Base-by-base conservation (phyloP, 2,113 vertebrate species). In the Condylura cristata region DNA sequence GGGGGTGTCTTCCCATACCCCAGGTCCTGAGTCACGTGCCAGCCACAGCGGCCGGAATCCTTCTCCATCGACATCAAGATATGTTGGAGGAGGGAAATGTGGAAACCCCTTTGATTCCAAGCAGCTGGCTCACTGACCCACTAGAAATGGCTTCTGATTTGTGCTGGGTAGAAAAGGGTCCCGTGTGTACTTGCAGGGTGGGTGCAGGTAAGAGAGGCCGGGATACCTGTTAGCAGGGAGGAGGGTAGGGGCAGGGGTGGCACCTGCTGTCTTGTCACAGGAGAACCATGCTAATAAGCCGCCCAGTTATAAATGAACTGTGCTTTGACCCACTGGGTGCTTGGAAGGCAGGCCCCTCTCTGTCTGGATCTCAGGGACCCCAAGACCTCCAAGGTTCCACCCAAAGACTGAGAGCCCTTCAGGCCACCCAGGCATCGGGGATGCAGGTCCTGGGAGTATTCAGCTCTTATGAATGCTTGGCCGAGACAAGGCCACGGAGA, bases 61-160 rank as follows among this genome's bases (percentile, higher is more conserved):
- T 1, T 46, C 32, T 70, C 70, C 46, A 71, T n/a, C 46, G 63
- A 58, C 63, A 79, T 79, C 61, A 51, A n/a, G 58, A n/a, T 6
- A 3, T 46, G 75, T 51, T 24, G 28, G 8, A 28, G 22, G 3
- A 32, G 9, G 18, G 75, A 32, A 28, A 26, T 48, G 60, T 6
- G 22, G 82, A 86, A 74, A 70, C 34, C 30, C 24, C 22, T 65
- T 70, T 39, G 53, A 65, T 68, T 94, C 24, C 32, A 60, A 88
- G 65, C 10, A 44, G 28, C 4, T 34, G 13, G 18, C 24, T 65
- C 7, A 1, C 8, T 28, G 53, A 41, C 1, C 8, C 37, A 32
- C 11, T 20, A n/a, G 41, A 90, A 81, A 34, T 60, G 39, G 5
- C 44, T 48, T 56, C 41, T 60, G 46, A 37, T 14, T 24, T n/a